Conservation (phyloP, 2,888 invertebrate genomes). For the Protonemura montana region DNA sequence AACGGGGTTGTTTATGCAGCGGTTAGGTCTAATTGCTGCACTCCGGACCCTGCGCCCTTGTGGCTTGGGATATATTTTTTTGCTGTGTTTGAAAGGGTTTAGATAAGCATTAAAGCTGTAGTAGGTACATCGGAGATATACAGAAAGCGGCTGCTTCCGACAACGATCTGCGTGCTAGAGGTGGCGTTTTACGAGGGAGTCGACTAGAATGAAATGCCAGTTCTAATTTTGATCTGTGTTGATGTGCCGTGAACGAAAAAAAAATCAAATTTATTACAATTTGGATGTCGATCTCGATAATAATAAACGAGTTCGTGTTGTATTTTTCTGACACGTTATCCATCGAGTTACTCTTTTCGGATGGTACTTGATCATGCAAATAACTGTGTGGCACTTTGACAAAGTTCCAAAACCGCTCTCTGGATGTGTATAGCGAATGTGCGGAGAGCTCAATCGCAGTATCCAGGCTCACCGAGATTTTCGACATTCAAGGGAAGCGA, state of each 20-base stretch:
- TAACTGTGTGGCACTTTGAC: not conserved
- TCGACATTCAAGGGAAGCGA: not conserved
- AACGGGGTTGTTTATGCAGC: not conserved
- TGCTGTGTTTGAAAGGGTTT: not conserved
- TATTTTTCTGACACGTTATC: not conserved
- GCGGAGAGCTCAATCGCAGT: not conserved
- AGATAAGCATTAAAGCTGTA: not conserved
- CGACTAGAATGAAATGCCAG: not conserved
- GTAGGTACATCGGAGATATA: not conserved
- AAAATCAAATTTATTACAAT: not conserved
- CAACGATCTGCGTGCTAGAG: not conserved
- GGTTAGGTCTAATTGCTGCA: conserved; percentile 1
- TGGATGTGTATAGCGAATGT: not conserved
- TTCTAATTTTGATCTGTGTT: conserved; percentile 12
- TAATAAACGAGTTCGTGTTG: not conserved
- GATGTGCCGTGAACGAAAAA: not conserved
- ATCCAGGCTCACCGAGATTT: not conserved
- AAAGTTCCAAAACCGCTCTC: not conserved
- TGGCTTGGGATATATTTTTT: not conserved
- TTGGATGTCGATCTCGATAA: not conserved
- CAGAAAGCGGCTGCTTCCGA: not conserved
- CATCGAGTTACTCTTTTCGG: not conserved
- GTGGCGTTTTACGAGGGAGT: not conserved
- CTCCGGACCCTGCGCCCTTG: not conserved
- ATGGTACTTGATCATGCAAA: not conserved